These are phyloP conservation scores for Schizopygopsis malacanthus DNA, from an alignment of 2,797 vertebrate species.

Conservation along the genomic window DNA sequence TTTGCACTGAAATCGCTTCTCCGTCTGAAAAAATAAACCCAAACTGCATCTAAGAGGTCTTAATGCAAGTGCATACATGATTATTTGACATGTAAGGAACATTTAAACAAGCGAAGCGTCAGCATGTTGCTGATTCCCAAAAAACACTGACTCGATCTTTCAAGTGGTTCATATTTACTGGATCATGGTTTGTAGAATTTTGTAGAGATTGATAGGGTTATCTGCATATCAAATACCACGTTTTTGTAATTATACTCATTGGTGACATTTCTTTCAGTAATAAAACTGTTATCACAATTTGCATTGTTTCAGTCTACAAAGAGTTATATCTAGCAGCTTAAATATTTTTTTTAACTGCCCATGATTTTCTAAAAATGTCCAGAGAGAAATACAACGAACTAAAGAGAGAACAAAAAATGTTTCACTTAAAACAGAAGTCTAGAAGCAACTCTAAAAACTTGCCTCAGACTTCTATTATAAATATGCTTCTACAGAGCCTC, in stretches of 20 bases:
- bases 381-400: not conserved
- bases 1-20: constrained; percentile 84
- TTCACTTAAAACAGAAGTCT: no score
- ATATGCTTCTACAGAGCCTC: not conserved
- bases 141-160: no score
- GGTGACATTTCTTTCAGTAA: not conserved
- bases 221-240: not conserved
- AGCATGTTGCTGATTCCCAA: not conserved
- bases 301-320: not conserved
- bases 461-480: not conserved
- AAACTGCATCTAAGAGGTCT: not conserved
- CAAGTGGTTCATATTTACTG: not conserved
- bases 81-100: not conserved
- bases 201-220: not conserved
- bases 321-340: not conserved
- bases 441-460: not conserved
- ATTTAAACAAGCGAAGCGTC: not conserved
- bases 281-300: not conserved
- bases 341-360: not conserved
- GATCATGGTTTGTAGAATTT: not conserved
- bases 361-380: not conserved
- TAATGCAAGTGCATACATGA: not conserved
- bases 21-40: constrained; percentile 75
- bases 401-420: no score
- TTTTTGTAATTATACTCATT: not conserved